Percentiles rank a stretch among this genome's conserved stretches.
phyloP scores from a whole-genome alignment of 2,797 vertebrate species.

The Nothura maculosa region DNA sequence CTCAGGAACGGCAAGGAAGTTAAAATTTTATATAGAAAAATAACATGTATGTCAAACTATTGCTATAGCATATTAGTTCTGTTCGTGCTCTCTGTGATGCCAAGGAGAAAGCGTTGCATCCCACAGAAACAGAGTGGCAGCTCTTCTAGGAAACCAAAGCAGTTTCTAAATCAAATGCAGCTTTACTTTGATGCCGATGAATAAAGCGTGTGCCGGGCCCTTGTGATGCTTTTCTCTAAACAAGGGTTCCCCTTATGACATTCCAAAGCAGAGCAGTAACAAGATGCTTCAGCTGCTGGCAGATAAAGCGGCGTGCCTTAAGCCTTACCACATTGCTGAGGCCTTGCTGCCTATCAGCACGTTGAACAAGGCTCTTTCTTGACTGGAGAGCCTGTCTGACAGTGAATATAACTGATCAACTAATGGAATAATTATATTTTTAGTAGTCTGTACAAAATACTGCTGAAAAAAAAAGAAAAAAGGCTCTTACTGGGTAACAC shows the following conservation, averaged over 20 bases:
- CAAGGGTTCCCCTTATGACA: conserved; percentile 16
- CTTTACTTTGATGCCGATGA: conserved; percentile 25
- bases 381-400: background rate
- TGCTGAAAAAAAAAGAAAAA: background rate
- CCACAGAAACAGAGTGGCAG: background rate
- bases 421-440: background rate
- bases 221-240: conserved; percentile 1
- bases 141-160: conserved; percentile 10
- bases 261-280: background rate
- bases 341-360: background rate
- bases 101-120: background rate
- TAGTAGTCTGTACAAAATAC: background rate
- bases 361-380: background rate
- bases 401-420: background rate
- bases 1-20: background rate
- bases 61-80: too few relatives aligned
- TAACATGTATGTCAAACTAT: rapidly evolving
- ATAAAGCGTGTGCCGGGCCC: background rate
- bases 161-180: conserved; percentile 7
- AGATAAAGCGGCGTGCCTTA: background rate
- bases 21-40: background rate
- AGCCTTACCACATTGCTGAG: background rate
- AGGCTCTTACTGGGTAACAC: background rate
- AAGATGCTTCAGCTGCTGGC: background rate
- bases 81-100: too few relatives aligned